A percentile compares a stretch with the other conserved stretches of the same genome.
Evolutionary conservation across 2,113 vertebrate species (phyloP).

Genomic region (Salminus brasiliensis): DNA sequence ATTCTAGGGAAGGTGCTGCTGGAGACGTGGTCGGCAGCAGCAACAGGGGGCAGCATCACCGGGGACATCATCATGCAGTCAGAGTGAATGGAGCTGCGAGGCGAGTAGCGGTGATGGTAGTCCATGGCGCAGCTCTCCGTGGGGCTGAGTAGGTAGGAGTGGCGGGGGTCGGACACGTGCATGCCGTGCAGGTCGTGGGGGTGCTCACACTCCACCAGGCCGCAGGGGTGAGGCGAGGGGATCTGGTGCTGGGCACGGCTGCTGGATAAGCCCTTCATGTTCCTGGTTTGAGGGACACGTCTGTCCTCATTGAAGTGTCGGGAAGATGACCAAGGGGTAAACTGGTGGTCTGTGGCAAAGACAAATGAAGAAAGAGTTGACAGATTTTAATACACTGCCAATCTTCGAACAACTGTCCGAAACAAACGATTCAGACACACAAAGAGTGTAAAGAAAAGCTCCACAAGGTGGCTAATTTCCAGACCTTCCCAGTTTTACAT

Average conservation of each 20-base stretch:
- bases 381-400: no score
- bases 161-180: slow-evolving; percentile 85
- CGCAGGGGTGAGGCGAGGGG: slow-evolving; percentile 87
- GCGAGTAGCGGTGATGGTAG: slow-evolving; percentile 91
- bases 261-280: slow-evolving; percentile 96
- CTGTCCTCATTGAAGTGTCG: slow-evolving; percentile 92
- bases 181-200: slow-evolving; percentile 83
- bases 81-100: slow-evolving; percentile 94
- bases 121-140: slow-evolving; percentile 94
- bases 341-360: slow-evolving; percentile 85
- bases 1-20: slow-evolving; percentile 99
- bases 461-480: neutral
- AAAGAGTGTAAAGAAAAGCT: neutral
- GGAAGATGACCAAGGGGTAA: slow-evolving; percentile 87
- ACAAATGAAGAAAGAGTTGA: slow-evolving; percentile 38
- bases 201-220: slow-evolving; percentile 87
- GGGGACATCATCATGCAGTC: slow-evolving; percentile 96
- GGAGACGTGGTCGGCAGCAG: slow-evolving; percentile 86
- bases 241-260: slow-evolving; percentile 88
- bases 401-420: no score
- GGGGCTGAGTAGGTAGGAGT: slow-evolving; percentile 93
- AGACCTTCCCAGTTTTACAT: neutral
- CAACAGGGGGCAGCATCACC: slow-evolving; percentile 76
- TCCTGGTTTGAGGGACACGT: slow-evolving; percentile 86
- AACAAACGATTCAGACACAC: no score